phyloP scores from a whole-genome alignment of 2,888 invertebrate species.

The Parthenolecanium corni region DNA sequence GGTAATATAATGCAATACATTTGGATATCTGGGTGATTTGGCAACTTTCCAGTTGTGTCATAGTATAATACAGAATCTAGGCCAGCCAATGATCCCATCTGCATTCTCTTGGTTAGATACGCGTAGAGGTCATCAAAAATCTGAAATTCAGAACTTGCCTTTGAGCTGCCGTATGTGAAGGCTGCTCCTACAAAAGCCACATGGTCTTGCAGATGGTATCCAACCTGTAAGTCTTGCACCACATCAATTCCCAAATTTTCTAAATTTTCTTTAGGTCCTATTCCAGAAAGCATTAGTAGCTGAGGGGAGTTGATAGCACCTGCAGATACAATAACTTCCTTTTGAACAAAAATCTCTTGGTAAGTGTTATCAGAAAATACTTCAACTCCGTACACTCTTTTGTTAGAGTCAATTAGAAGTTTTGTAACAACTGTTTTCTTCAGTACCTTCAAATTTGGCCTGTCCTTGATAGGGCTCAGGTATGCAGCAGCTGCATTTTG shows the following conservation, averaged over 20 bases:
- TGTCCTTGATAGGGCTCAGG: slow-evolving; percentile 41
- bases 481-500: slow-evolving; percentile 41
- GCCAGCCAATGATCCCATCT: not conserved
- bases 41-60: not conserved
- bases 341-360: not conserved
- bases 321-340: slow-evolving; percentile 19
- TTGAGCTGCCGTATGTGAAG: not conserved
- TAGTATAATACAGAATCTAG: slow-evolving; percentile 7
- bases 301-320: slow-evolving; percentile 19
- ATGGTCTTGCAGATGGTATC: slow-evolving; percentile 24
- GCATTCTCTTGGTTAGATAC: not conserved
- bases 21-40: slow-evolving; percentile 10
- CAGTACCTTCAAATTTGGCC: slow-evolving; percentile 48
- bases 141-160: not conserved
- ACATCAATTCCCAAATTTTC: not conserved
- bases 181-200: slow-evolving; percentile 3
- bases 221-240: slow-evolving; percentile 8
- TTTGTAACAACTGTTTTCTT: slow-evolving; percentile 47
- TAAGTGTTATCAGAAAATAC: not conserved
- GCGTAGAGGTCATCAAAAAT: slow-evolving; percentile 14
- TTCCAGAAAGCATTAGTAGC: slow-evolving; percentile 23
- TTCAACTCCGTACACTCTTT: slow-evolving; percentile 9
- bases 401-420: slow-evolving; percentile 35
- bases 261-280: slow-evolving; percentile 16
- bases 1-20: not conserved